phyloP scores from a whole-genome alignment of 1,140 invertebrate genomes.

The Sesamia nonagrioides region DNA sequence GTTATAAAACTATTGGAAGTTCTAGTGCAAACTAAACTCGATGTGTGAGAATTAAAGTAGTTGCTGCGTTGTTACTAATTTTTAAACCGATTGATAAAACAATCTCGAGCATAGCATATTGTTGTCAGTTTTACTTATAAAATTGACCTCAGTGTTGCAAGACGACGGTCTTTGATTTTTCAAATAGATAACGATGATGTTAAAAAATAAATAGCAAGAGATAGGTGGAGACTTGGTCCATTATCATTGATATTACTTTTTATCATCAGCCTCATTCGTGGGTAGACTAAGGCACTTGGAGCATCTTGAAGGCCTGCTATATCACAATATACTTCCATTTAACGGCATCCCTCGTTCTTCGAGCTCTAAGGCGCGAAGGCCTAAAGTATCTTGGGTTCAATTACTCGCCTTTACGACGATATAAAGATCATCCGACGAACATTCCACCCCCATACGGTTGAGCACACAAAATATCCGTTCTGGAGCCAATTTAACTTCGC shows the following conservation, averaged over 20 bases:
- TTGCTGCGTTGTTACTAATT: no score
- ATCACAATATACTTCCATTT: slow-evolving; percentile 29
- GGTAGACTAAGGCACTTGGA: neutral
- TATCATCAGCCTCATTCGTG: slow-evolving; percentile 7
- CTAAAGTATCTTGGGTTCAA: slow-evolving; percentile 43
- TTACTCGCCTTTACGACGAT: slow-evolving; percentile 46
- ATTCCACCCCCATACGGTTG: slow-evolving; percentile 41
- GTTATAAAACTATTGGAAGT: no score
- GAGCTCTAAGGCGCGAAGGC: slow-evolving; percentile 30
- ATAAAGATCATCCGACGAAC: slow-evolving; percentile 46
- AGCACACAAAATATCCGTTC: slow-evolving; percentile 57
- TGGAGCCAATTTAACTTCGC: slow-evolving; percentile 61
- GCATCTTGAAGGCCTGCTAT: slow-evolving; percentile 26
- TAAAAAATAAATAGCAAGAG: neutral
- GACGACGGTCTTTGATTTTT: no score
- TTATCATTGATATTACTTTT: slow-evolving; percentile 23
- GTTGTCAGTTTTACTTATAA: no score
- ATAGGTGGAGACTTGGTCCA: neutral
- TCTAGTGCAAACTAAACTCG: no score
- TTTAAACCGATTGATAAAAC: no score
- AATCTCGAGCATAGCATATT: no score
- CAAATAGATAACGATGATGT: neutral
- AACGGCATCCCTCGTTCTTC: slow-evolving; percentile 29
- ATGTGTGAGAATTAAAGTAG: no score
- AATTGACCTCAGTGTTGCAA: no score